Conservation (phyloP, 2,797 vertebrate species). For the Chaetodon trifasciatus region DNA sequence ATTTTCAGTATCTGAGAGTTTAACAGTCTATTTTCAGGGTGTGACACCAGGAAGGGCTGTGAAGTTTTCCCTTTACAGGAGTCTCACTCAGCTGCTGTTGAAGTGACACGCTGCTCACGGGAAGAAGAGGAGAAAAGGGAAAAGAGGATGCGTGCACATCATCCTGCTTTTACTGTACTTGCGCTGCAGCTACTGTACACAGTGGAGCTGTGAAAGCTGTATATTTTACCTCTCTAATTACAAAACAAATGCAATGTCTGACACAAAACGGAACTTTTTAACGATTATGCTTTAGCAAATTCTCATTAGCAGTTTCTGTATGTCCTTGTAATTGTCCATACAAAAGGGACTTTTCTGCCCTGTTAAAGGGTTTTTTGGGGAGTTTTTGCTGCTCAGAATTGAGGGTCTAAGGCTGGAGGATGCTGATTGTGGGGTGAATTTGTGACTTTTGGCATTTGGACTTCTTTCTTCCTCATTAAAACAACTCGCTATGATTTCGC, state of each 20-base stretch:
- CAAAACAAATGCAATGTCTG: not conserved
- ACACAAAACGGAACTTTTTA: not conserved
- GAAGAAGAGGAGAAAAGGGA: slow-evolving; percentile 6
- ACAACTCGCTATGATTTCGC: slow-evolving; percentile 8
- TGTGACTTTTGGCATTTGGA: not conserved
- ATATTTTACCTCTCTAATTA: not conserved
- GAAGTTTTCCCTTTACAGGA: slow-evolving; percentile 43
- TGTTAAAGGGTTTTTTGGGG: not conserved
- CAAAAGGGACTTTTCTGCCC: not conserved
- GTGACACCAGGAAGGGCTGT: slow-evolving; percentile 54
- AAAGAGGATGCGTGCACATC: not conserved
- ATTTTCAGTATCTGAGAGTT: slow-evolving; percentile 47
- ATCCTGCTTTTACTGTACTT: not conserved
- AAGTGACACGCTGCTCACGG: slow-evolving; percentile 32
- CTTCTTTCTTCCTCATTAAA: slow-evolving; percentile 14
- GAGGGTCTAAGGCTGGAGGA: not conserved
- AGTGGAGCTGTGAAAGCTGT: not conserved
- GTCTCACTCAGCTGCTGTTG: slow-evolving; percentile 36
- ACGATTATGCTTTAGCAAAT: not conserved
- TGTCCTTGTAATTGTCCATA: not conserved
- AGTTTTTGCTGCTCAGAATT: not conserved
- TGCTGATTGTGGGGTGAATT: not conserved
- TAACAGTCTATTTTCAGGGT: slow-evolving; percentile 62
- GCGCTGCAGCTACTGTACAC: not conserved
- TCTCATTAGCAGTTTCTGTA: too few species aligned